Percentiles rank a stretch among this genome's conserved stretches.
These are phyloP conservation scores for Eupithecia dodoneata DNA, from an alignment of 2,888 invertebrate genomes.

Conservation along the genomic window DNA sequence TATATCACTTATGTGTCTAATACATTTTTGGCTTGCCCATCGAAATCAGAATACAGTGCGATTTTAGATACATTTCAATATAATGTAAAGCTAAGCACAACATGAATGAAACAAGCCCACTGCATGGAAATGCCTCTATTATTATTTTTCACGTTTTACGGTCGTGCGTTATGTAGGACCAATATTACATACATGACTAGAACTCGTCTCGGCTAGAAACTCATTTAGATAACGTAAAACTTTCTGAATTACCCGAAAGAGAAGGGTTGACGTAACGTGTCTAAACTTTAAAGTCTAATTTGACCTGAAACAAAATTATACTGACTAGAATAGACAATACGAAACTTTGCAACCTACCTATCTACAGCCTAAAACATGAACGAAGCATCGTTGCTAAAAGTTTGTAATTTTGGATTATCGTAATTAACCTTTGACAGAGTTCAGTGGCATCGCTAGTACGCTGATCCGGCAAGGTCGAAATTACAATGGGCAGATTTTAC, in stretches of 20 bases:
- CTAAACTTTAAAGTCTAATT: neutral
- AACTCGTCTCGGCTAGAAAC: neutral
- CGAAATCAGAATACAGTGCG: no score
- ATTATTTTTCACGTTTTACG: no score
- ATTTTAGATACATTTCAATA: no score
- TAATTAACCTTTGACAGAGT: conserved; percentile 16
- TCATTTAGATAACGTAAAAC: neutral
- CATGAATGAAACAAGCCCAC: no score
- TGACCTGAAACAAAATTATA: neutral
- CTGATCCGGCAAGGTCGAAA: conserved; percentile 17
- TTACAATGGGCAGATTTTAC: conserved; percentile 9
- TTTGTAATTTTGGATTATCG: conserved; percentile 1
- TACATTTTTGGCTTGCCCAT: no score
- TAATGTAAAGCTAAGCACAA: no score
- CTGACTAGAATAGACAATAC: neutral
- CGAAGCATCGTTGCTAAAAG: neutral
- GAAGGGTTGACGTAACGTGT: neutral
- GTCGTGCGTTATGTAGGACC: no score
- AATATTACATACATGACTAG: neutral
- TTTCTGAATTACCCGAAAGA: neutral
- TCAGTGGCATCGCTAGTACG: conserved; percentile 13
- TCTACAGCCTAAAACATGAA: neutral
- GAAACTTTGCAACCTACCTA: neutral
- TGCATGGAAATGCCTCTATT: no score
- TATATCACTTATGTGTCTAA: no score